phyloP scores from a whole-genome alignment of 2,888 invertebrate genomes.

The Phortica magna region DNA sequence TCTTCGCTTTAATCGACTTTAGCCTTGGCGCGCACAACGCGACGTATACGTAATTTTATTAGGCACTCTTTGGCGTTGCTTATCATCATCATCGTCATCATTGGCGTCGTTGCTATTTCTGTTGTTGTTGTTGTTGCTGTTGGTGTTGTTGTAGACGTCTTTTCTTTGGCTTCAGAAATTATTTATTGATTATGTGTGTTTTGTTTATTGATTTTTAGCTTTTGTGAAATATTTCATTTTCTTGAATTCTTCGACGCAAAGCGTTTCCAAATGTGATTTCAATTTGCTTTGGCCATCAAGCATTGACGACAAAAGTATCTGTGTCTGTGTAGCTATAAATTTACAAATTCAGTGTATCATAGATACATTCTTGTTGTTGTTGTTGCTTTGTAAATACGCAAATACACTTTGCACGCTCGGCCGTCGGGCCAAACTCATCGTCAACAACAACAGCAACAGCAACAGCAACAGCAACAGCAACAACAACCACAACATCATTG shows the following conservation, averaged over 20 bases:
- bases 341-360: neutral
- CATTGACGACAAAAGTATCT: neutral
- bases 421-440: neutral
- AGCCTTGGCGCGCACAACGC: neutral
- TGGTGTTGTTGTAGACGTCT: neutral
- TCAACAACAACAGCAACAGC: no score
- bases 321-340: neutral
- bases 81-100: neutral
- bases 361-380: no score
- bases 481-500: neutral
- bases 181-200: neutral
- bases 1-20: no score
- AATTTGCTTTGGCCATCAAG: neutral
- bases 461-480: neutral
- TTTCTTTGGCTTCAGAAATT: neutral
- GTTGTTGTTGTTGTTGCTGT: neutral
- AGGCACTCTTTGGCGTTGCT: conserved; percentile 59
- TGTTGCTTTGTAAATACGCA: neutral
- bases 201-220: neutral
- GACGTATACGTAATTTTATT: conserved; percentile 73
- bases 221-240: neutral
- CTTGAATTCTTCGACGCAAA: neutral
- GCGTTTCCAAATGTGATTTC: neutral
- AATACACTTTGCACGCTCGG: neutral
- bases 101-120: neutral